A percentile compares a stretch with the other conserved stretches of the same genome.
Evolutionary conservation across 1,140 invertebrate species (phyloP).

Genomic region (Saccostrea cuccullata): DNA sequence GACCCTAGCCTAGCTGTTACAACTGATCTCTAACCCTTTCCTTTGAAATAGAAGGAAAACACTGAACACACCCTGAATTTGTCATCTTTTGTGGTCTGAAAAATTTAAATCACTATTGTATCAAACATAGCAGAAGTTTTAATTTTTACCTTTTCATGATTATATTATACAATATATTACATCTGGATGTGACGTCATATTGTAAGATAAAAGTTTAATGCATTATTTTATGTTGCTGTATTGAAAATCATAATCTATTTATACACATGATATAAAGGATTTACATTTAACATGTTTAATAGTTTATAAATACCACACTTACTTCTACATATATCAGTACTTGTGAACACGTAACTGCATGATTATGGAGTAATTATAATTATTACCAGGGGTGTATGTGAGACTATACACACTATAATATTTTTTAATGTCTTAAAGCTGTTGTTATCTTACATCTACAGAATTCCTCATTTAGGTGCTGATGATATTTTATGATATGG

Average conservation of each 20-base stretch:
- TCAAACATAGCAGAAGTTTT: too few relatives aligned
- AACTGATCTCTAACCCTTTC: too few relatives aligned
- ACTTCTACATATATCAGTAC: neutral
- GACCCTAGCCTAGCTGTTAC: too few relatives aligned
- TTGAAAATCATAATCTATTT: neutral
- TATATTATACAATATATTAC: too few relatives aligned
- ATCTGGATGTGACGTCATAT: too few relatives aligned
- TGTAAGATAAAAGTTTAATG: too few relatives aligned
- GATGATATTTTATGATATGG: neutral
- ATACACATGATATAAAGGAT: neutral
- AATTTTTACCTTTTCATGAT: too few relatives aligned
- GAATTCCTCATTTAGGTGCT: neutral
- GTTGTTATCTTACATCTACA: slow-evolving; percentile 24
- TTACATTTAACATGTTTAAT: too few relatives aligned
- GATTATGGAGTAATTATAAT: neutral
- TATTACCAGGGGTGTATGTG: neutral
- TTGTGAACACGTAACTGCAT: neutral
- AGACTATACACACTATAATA: neutral
- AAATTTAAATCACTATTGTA: too few relatives aligned
- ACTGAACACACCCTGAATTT: too few relatives aligned
- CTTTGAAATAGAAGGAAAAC: too few relatives aligned
- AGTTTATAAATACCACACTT: neutral
- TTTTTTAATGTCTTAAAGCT: neutral
- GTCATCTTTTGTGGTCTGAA: too few relatives aligned
- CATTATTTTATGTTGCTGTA: neutral